Evolutionary conservation across 1,140 invertebrate genomes (phyloP), one percentile per base, ranked within the genome.

Genomic region (Luehdorfia chinensis): DNA sequence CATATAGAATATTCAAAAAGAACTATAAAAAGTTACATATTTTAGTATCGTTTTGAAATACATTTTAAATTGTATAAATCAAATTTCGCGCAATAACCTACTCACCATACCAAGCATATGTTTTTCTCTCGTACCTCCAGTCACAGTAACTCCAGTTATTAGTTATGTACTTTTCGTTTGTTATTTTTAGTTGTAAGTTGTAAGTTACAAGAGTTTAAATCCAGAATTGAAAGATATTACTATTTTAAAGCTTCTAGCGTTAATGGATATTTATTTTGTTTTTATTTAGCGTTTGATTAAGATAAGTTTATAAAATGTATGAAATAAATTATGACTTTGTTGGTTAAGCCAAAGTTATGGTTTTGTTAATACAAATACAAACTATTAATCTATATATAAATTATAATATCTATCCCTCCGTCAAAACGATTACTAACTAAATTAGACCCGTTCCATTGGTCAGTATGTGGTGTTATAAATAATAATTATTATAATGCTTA

Each of bases 191-290:
- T 79, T 79, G 31, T 77, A 72, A 80, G 62, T 79, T 79, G 31
- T 77, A 72, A 67, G 61, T 66, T 52, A 69, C 50, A 73, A 77
- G 67, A 79, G 63, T 76, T 72, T 55, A 74, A 59, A 69, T 71
- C 72, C 75, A 84, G 74, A 79, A 78, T 75, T 70, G 52, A 74
- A 57, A 73, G 74, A 80, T 81, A 84, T 78, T 76, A 75, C 66
- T 78, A 73, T 57, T 67, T 66, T 68, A 62, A 64, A 63, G 36
- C 21, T 64, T 68, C 51, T 70, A 69, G 59, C 27, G 16, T 54
- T 62, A 66, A 50, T 56, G 50, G 41, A 67, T 68, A 67, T 66
- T 68, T 72, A 70, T 74, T 78, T 75, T 75, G 72, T 83, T 77
- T 71, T 66, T 55, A 65, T 66, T 65, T 43, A 30, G 21, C n/a